Conservation (phyloP, 2,113 vertebrate genomes). For the human (Homo sapiens) region DNA sequence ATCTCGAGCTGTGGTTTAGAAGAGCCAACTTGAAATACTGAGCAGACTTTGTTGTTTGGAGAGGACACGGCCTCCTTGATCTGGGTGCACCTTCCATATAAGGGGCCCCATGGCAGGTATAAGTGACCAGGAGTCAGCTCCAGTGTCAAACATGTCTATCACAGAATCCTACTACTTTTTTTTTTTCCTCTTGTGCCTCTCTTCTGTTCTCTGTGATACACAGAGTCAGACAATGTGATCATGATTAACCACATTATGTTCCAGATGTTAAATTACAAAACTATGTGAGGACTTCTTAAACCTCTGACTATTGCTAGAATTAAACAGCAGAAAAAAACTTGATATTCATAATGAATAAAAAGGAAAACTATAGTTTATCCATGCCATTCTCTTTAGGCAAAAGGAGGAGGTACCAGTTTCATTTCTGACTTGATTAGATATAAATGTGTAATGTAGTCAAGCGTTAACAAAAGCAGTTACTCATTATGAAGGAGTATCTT, state of each 20-base stretch:
- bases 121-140: background rate
- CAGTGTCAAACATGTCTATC: background rate
- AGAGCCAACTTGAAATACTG: background rate
- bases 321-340: slow-evolving; percentile 31
- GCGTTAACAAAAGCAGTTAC: background rate
- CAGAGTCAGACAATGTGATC: background rate
- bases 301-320: background rate
- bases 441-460: background rate
- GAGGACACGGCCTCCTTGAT: background rate
- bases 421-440: slow-evolving; percentile 10
- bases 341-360: background rate
- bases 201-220: background rate
- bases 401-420: background rate
- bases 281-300: background rate
- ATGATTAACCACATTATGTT: background rate
- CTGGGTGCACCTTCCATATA: background rate
- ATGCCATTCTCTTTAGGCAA: background rate
- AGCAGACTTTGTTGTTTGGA: background rate
- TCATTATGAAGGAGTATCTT: background rate
- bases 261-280: slow-evolving; percentile 3
- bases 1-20: background rate
- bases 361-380: background rate
- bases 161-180: background rate
- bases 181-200: background rate
- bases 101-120: background rate